These are phyloP conservation scores for Polyploca ridens DNA, from an alignment of 2,888 invertebrate species.

Conservation along the genomic window DNA sequence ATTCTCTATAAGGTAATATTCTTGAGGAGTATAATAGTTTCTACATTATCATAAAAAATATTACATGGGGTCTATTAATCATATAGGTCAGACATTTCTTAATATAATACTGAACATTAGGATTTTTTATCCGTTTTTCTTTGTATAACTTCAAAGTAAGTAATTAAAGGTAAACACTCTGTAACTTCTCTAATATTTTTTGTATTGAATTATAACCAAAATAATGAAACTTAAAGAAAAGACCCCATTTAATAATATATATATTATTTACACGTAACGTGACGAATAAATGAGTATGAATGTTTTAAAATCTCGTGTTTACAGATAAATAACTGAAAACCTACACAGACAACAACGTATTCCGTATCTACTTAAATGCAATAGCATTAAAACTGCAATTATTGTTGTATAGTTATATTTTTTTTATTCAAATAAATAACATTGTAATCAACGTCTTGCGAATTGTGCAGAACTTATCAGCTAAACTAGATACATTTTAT, in stretches of 20 bases:
- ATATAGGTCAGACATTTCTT: constrained; percentile 12
- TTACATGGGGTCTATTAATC: constrained; percentile 21
- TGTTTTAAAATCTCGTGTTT: constrained; percentile 21
- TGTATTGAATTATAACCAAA: not conserved
- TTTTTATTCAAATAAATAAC: constrained; percentile 27
- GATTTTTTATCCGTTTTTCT: too few relatives aligned
- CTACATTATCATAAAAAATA: constrained; percentile 22
- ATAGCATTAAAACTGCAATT: constrained; percentile 70
- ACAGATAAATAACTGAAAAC: constrained; percentile 25
- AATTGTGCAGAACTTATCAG: constrained; percentile 39
- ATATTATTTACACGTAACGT: constrained; percentile 18
- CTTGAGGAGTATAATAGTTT: constrained; percentile 15
- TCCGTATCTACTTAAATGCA: constrained; percentile 71
- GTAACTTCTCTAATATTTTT: not conserved
- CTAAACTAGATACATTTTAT: constrained; percentile 26
- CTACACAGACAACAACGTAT: constrained; percentile 59
- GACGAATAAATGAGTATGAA: constrained; percentile 20
- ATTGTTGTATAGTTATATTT: constrained; percentile 56
- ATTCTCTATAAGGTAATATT: not conserved
- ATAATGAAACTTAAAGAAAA: not conserved
- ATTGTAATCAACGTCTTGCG: constrained; percentile 40
- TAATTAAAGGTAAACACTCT: not conserved
- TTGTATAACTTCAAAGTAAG: too few relatives aligned
- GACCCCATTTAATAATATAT: constrained; percentile 14
- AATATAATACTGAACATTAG: not conserved